Percentiles rank a stretch among this genome's conserved stretches.
Evolutionary conservation across 2,888 invertebrate genomes (phyloP).

Genomic region (Cosmia pyralina): DNA sequence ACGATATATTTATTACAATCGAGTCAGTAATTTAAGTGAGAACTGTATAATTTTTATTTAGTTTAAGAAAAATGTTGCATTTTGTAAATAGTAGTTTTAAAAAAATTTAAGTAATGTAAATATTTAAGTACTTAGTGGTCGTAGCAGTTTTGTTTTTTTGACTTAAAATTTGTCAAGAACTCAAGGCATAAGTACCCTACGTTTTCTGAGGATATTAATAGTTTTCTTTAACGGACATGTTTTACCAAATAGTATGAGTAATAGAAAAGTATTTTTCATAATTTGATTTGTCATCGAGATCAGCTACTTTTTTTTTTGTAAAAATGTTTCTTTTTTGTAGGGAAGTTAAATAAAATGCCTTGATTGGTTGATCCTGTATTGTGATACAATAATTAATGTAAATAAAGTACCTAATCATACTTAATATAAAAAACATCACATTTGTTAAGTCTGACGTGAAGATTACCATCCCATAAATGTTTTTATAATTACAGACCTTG

Average conservation of each 20-base stretch:
- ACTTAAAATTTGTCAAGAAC: conserved; percentile 8
- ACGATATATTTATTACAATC: conserved; percentile 83
- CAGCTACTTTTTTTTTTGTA: not conserved
- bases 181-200: conserved; percentile 45
- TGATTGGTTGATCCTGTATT: conserved; percentile 72
- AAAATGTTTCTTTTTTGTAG: not conserved
- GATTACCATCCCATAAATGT: conserved; percentile 22
- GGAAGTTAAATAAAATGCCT: conserved; percentile 75
- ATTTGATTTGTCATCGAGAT: not conserved
- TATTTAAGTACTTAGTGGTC: conserved; percentile 36
- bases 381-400: conserved; percentile 81
- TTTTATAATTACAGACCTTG: conserved; percentile 14
- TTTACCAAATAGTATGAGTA: conserved; percentile 24
- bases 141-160: conserved; percentile 59
- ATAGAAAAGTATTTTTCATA: conserved; percentile 7
- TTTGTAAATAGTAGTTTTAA: conserved; percentile 68
- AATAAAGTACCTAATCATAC: conserved; percentile 68
- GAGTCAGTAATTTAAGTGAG: conserved; percentile 87
- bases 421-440: conserved; percentile 58
- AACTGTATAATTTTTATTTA: conserved; percentile 69
- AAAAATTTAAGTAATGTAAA: conserved; percentile 62
- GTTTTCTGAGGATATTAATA: not conserved
- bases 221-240: conserved; percentile 4
- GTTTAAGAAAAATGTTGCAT: conserved; percentile 71
- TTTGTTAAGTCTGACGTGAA: conserved; percentile 56